phyloP scores from a whole-genome alignment of 2,797 vertebrate species.

The Neomorphus geoffroyi region DNA sequence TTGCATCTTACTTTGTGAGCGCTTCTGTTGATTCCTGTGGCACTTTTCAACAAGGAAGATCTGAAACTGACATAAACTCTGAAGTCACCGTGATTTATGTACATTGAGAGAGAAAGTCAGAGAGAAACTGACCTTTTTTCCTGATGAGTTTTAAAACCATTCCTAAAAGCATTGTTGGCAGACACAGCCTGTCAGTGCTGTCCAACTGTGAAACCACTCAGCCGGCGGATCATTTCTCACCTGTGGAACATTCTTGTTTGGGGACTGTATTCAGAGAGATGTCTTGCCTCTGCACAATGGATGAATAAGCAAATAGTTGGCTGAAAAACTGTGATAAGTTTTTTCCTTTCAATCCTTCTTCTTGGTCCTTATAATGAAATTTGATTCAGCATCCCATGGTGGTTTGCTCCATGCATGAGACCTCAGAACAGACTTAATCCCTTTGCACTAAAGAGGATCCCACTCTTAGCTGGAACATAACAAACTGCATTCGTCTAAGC shows the following conservation, averaged over 20 bases:
- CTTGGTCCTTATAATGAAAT: background rate
- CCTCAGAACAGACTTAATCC: background rate
- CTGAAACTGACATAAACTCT: background rate
- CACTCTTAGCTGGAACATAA: background rate
- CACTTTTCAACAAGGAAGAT: background rate
- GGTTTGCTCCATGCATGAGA: background rate
- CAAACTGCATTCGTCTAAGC: background rate
- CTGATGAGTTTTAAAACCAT: background rate
- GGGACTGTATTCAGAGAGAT: background rate
- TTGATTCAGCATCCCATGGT: background rate
- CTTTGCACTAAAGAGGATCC: background rate
- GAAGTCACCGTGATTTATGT: background rate
- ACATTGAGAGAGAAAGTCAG: background rate
- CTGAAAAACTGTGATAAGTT: background rate
- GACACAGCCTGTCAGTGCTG: background rate
- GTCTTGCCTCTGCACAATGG: background rate
- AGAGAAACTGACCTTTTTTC: background rate
- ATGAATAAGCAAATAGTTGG: background rate
- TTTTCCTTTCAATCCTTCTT: background rate
- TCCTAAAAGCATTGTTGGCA: slow-evolving; percentile 24
- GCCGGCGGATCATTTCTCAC: background rate
- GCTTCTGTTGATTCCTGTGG: background rate
- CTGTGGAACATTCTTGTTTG: background rate
- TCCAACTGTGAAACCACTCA: background rate
- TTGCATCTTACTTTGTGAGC: background rate